A percentile compares a stretch with the other conserved stretches of the same genome.
These are phyloP conservation scores for Euglossa dilemma DNA, from an alignment of 1,140 invertebrate genomes.

Conservation along the genomic window DNA sequence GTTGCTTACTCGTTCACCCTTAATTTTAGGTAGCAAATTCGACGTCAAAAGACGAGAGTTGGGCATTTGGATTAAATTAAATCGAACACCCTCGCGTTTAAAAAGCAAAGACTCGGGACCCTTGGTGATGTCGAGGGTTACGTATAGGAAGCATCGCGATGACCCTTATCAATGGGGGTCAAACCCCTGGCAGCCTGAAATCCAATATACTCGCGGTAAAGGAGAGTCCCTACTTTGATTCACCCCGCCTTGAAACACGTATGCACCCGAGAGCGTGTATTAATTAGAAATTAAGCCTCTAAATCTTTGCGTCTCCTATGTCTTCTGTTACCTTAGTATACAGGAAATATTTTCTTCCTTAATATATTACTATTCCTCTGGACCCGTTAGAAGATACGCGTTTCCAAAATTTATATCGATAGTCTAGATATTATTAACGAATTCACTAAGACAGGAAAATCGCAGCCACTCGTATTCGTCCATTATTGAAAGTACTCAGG, in stretches of 20 bases:
- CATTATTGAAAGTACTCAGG: too few species aligned
- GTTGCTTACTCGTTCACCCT: neutral
- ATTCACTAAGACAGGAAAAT: too few species aligned
- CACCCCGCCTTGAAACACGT: constrained; percentile 55
- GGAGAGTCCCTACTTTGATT: constrained; percentile 59
- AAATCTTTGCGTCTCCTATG: constrained; percentile 39
- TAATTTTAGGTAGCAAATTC: constrained; percentile 1
- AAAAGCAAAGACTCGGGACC: constrained; percentile 54
- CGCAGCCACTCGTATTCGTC: too few species aligned
- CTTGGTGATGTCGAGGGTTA: constrained; percentile 58
- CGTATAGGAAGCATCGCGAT: constrained; percentile 72
- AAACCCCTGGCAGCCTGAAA: constrained; percentile 71
- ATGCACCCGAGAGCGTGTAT: constrained; percentile 67
- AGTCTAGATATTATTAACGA: too few species aligned
- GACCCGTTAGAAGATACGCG: too few species aligned
- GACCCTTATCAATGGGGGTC: constrained; percentile 77
- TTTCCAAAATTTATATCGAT: too few species aligned
- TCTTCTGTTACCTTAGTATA: neutral
- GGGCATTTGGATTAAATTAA: constrained; percentile 68
- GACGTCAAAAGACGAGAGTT: constrained; percentile 25
- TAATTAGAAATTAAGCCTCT: constrained; percentile 73
- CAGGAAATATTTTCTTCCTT: too few species aligned
- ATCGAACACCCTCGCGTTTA: constrained; percentile 63
- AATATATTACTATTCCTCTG: too few species aligned
- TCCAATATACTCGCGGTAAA: constrained; percentile 78